Evolutionary conservation across 1,140 invertebrate species (phyloP).

Genomic region (Sarcophaga peregrina): DNA sequence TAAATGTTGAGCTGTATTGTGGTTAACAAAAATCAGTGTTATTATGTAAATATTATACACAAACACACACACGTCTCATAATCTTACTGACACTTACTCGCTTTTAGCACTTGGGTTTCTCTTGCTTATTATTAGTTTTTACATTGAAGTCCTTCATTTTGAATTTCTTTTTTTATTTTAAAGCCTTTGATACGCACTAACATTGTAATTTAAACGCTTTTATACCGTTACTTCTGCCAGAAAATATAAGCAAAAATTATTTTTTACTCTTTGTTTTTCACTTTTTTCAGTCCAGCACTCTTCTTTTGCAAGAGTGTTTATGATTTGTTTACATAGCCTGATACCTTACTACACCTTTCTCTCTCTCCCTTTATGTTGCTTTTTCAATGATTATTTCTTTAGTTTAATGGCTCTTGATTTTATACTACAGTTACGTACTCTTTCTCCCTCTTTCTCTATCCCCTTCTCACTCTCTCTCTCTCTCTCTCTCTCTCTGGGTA

Average conservation of each 20-base stretch:
- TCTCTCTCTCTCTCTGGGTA: neutral
- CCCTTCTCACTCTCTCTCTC: neutral
- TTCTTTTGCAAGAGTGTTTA: neutral
- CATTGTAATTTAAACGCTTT: no score
- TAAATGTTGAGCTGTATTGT: neutral
- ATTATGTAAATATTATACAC: constrained; percentile 1
- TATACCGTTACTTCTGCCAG: no score
- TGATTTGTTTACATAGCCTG: neutral
- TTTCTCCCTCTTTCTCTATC: neutral
- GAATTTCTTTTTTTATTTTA: no score
- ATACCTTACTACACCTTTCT: neutral
- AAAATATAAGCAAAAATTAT: no score
- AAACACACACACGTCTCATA: neutral
- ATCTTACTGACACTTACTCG: no score
- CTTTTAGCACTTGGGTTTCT: no score
- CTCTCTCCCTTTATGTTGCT: neutral
- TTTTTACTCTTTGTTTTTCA: no score
- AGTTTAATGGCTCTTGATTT: neutral
- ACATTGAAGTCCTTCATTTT: no score
- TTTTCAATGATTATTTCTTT: neutral
- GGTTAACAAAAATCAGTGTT: constrained; percentile 18
- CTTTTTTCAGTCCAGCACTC: no score
- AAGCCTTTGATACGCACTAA: no score
- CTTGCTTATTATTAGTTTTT: no score
- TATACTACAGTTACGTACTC: neutral